phyloP scores from a whole-genome alignment of 2,888 invertebrate species.

The Hedya salicella region DNA sequence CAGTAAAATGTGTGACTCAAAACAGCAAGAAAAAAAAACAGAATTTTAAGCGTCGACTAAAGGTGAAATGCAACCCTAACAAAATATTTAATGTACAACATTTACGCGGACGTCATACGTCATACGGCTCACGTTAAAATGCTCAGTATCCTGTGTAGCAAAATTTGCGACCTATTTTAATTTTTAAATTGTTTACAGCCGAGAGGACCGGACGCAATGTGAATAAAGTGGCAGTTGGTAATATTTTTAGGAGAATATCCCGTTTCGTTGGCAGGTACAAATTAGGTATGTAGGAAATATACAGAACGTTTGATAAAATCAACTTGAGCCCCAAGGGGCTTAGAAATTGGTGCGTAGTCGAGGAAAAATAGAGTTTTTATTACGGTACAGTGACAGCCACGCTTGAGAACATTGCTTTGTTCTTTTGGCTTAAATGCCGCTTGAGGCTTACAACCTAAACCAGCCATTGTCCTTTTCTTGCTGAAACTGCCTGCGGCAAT shows the following conservation, averaged over 20 bases:
- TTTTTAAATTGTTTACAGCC: constrained; percentile 28
- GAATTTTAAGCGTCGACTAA: not conserved
- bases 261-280: not conserved
- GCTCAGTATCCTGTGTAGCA: constrained; percentile 26
- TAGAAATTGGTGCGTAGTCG: constrained; percentile 14
- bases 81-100: constrained; percentile 11
- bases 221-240: constrained; percentile 11
- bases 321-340: constrained; percentile 24
- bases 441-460: constrained; percentile 27
- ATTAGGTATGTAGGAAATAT: not conserved
- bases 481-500: constrained; percentile 10
- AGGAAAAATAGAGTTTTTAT: constrained; percentile 37
- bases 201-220: constrained; percentile 22
- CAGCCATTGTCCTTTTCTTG: constrained; percentile 24
- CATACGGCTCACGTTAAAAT: constrained; percentile 25
- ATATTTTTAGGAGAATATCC: constrained; percentile 24
- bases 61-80: constrained; percentile 11
- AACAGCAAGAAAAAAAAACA: no score
- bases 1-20: no score
- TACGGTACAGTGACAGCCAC: constrained; percentile 27
- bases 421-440: constrained; percentile 33
- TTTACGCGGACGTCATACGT: constrained; percentile 23
- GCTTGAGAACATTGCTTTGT: constrained; percentile 35
- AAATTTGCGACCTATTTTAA: constrained; percentile 23
- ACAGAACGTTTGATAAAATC: constrained; percentile 17